Percentiles rank a stretch among this genome's conserved stretches.
These are phyloP conservation scores for Aplodontia rufa DNA, from an alignment of 2,113 vertebrate species.

Conservation along the genomic window DNA sequence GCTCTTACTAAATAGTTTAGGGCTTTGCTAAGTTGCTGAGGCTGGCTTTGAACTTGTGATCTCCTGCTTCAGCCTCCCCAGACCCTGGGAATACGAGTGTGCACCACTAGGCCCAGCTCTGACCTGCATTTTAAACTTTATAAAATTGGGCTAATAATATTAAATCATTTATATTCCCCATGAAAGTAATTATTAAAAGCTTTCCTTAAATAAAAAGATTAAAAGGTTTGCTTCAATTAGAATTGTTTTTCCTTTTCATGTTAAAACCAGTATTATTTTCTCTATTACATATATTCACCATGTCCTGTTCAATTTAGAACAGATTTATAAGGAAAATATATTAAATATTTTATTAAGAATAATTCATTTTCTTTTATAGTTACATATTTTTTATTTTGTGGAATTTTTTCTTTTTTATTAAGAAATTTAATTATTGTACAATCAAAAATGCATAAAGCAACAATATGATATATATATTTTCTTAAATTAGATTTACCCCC, in stretches of 20 bases:
- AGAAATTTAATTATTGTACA: no score
- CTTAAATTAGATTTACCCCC: no score
- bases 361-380: not conserved
- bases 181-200: not conserved
- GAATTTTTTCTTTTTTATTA: no score
- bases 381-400: not conserved
- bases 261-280: not conserved
- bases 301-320: not conserved
- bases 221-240: not conserved
- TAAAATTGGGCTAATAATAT: not conserved
- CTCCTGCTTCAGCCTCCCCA: no score
- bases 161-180: not conserved
- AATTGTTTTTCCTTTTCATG: not conserved
- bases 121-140: not conserved
- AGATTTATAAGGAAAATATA: not conserved
- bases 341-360: not conserved
- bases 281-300: not conserved
- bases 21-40: no score
- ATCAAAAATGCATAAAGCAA: no score
- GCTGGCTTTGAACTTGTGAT: no score
- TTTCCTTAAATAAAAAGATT: not conserved
- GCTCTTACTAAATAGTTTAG: no score
- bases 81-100: no score
- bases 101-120: no score
- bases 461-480: no score